Conservation (phyloP, 1,140 invertebrate genomes). For the Penaeus chinensis region DNA sequence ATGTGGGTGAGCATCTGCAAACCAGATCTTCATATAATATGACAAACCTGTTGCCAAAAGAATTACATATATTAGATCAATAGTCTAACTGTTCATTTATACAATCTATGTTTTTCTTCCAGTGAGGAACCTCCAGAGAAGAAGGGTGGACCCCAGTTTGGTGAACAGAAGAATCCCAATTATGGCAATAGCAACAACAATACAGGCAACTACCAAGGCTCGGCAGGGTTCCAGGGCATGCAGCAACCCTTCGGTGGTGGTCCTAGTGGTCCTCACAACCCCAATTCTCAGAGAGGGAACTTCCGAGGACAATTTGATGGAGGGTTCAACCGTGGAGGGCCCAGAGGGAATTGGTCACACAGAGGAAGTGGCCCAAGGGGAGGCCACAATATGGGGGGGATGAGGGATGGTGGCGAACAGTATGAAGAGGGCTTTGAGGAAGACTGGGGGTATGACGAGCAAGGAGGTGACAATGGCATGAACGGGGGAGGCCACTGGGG, state of each 20-base stretch:
- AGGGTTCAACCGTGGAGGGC: conserved; percentile 26
- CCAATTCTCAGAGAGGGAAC: conserved; percentile 23
- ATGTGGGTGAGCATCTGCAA: too few relatives aligned
- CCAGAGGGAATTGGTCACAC: conserved; percentile 28
- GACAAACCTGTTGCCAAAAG: too few relatives aligned
- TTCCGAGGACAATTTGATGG: conserved; percentile 42
- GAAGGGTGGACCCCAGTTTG: conserved; percentile 26
- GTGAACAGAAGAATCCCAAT: conserved; percentile 29
- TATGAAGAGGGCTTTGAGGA: conserved; percentile 34
- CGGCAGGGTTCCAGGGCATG: background rate
- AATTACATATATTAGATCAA: too few relatives aligned
- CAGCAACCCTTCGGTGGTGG: background rate
- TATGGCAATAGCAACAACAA: conserved; percentile 13
- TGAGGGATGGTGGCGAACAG: conserved; percentile 32
- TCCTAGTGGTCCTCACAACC: conserved; percentile 22
- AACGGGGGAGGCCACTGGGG: conserved; percentile 11
- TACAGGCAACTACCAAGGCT: background rate
- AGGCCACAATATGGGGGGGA: conserved; percentile 18
- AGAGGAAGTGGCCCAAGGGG: conserved; percentile 31
- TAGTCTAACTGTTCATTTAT: too few relatives aligned
- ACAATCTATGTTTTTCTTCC: background rate
- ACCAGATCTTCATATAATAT: too few relatives aligned
- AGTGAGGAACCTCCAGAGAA: conserved; percentile 36
- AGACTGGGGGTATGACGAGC: conserved; percentile 42
- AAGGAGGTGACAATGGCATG: conserved; percentile 16